phyloP scores from a whole-genome alignment of 2,113 vertebrate genomes.

The Kryptolebias marmoratus region DNA sequence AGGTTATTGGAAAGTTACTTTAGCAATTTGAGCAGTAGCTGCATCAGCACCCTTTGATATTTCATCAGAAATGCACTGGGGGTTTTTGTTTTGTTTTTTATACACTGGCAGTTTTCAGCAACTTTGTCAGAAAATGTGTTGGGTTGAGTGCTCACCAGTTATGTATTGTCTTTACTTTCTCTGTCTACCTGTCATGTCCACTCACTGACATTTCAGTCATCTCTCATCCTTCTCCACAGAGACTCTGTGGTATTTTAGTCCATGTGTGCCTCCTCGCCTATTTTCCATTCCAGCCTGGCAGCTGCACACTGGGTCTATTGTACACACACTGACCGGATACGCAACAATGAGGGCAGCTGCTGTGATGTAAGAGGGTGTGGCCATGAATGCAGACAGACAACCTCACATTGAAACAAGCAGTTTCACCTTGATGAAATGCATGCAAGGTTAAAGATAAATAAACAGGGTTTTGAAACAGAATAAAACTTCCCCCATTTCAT shows the following conservation, averaged over 20 bases:
- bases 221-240: constrained; percentile 43
- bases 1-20: too few relatives aligned
- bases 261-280: constrained; percentile 36
- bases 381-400: constrained; percentile 10
- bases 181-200: constrained; percentile 23
- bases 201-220: constrained; percentile 48
- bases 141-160: not conserved
- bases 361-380: constrained; percentile 34
- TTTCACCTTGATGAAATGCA: too few relatives aligned
- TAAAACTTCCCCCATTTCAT: too few relatives aligned
- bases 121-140: not conserved
- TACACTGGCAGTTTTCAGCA: too few relatives aligned
- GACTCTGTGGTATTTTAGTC: constrained; percentile 15
- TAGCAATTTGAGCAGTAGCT: too few relatives aligned
- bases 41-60: too few relatives aligned
- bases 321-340: constrained; percentile 16
- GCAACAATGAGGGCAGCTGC: constrained; percentile 40
- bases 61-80: too few relatives aligned
- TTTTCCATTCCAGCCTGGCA: constrained; percentile 56
- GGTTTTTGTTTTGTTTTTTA: too few relatives aligned
- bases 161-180: constrained; percentile 3
- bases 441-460: too few relatives aligned
- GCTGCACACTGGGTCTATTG: constrained; percentile 59
- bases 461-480: too few relatives aligned
- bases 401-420: not conserved